phyloP scores from a whole-genome alignment of 1,140 invertebrate genomes.

The Orius insidiosus region DNA sequence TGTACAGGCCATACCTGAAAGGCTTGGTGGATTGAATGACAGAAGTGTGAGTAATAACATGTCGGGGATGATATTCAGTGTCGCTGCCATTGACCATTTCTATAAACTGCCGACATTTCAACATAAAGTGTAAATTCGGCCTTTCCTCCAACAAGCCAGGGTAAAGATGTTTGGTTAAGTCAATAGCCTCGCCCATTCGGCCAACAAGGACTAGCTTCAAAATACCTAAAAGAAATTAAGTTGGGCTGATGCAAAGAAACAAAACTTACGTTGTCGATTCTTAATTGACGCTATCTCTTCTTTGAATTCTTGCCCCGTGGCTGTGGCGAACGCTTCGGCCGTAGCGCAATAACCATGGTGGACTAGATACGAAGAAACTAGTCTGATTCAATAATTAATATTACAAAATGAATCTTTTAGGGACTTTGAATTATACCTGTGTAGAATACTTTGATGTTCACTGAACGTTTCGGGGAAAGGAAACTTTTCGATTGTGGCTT shows the following conservation, averaged over 20 bases:
- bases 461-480: constrained; percentile 71
- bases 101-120: constrained; percentile 95
- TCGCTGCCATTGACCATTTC: constrained; percentile 83
- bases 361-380: constrained; percentile 92
- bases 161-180: constrained; percentile 71
- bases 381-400: constrained; percentile 31
- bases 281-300: constrained; percentile 91
- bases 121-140: constrained; percentile 77
- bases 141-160: constrained; percentile 79
- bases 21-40: constrained; percentile 57
- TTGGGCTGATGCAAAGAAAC: too few relatives aligned
- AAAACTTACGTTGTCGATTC: constrained; percentile 81
- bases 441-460: constrained; percentile 78
- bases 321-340: constrained; percentile 86
- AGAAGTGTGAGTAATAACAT: constrained; percentile 38
- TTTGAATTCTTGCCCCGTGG: constrained; percentile 77
- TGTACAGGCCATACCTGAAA: constrained; percentile 26
- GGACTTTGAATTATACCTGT: constrained; percentile 41
- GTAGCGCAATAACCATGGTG: constrained; percentile 95
- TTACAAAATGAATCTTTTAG: not conserved
- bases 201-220: constrained; percentile 81
- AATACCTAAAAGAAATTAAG: constrained; percentile 51
- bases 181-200: constrained; percentile 87
- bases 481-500: constrained; percentile 69
- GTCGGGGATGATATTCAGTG: constrained; percentile 27